Evolutionary conservation across 2,113 vertebrate species (phyloP), one percentile per base, ranked within the genome.

Genomic region (Cygnus atratus): DNA sequence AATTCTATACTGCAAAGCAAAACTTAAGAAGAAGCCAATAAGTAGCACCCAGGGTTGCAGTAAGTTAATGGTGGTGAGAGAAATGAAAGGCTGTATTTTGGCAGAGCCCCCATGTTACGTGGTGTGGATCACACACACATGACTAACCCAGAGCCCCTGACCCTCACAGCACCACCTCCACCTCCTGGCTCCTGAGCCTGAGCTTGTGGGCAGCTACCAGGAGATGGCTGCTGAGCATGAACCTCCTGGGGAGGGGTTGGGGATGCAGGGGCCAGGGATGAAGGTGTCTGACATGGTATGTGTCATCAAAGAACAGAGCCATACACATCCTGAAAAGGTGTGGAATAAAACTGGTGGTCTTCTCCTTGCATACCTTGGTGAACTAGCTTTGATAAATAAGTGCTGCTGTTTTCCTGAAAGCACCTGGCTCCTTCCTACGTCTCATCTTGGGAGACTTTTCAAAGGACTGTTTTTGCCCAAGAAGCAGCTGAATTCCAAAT

Each of bases 401-500:
- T 76, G 76, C 15, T 88, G 88, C 79, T 43, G 70, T 82, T 95
- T 93, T 79, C 71, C 50, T 62, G 77, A 79, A 79, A 82, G 86
- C 88, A 94, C 93, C 93, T 96, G 86, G 78, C 93, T 92, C 72
- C 70, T 95, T 96, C 90, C 92, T 92, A 95, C 83, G 63, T 68
- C 35, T 87, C 58, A 46, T 87, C 93, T 88, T 87, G 33, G 58
- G 93, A 91, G 92, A 74, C 24, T 88, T 96, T 97, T 92, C n/a
- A 11, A 90, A 87, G 11, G 67, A 8, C 50, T 81, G 94, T 88
- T 92, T 86, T 92, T 91, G 57, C 88, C 58, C 6, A 7, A 95
- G 84, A 92, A 88, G 87, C 84, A 95, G 67, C 62, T 97, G 89
- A 95, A 83, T 96, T 95, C 87, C 67, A 94, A 90, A 90, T 95